These are phyloP conservation scores for Andrena dorsata DNA, from an alignment of 2,888 invertebrate species.

Conservation along the genomic window DNA sequence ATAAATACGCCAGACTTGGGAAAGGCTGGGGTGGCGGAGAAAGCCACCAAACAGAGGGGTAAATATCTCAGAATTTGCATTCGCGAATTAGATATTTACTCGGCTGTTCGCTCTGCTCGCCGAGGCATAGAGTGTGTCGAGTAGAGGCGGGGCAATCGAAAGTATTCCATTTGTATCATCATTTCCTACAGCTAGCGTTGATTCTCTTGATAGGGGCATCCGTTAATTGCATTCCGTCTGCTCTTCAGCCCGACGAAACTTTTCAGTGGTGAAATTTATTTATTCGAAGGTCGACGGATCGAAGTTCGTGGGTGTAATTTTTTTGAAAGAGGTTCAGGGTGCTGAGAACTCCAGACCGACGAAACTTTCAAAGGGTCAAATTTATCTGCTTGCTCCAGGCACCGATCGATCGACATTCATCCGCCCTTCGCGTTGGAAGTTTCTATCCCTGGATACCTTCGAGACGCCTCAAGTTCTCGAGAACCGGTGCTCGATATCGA, in stretches of 20 bases:
- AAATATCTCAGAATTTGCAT: conserved; percentile 21
- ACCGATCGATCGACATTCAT: background rate
- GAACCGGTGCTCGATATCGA: conserved; percentile 10
- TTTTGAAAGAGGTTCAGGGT: background rate
- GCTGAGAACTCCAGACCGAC: too few species aligned
- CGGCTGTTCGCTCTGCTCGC: background rate
- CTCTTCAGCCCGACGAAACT: background rate
- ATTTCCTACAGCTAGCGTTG: background rate
- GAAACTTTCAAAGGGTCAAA: background rate
- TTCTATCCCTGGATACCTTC: background rate
- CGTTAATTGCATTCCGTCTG: background rate
- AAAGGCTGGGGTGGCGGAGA: background rate
- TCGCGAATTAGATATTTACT: conserved; percentile 25
- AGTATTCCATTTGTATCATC: background rate
- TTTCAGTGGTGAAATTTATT: background rate
- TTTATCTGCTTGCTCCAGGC: background rate
- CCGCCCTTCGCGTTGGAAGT: background rate
- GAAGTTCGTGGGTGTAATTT: background rate
- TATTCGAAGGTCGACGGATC: background rate
- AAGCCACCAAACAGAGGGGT: background rate
- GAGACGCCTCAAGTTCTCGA: background rate
- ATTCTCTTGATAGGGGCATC: background rate
- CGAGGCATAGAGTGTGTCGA: background rate
- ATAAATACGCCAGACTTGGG: conserved; percentile 2
- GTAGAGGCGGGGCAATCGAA: background rate